Evolutionary conservation across 1,140 invertebrate species (phyloP), one percentile per base, ranked within the genome.

Genomic region (Aporrectodea caliginosa): DNA sequence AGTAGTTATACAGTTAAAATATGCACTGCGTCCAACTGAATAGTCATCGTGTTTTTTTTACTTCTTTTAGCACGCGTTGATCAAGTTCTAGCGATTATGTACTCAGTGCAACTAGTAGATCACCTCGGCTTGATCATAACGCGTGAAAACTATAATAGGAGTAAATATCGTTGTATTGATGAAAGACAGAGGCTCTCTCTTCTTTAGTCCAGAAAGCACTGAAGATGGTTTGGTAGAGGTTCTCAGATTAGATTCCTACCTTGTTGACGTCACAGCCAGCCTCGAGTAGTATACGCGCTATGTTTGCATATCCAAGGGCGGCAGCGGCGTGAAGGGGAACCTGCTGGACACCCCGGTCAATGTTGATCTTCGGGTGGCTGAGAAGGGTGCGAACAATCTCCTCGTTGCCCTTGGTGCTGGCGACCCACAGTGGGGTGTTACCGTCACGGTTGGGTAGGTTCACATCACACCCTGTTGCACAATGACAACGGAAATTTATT

Each of bases 241-340:
- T n/a, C n/a, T n/a, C n/a, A n/a, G n/a, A n/a, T n/a, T n/a, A n/a
- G 35, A 29, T 30, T 35, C 35, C 34, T 43, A 88, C 87, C 85
- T 85, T 82, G 79, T 88, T 85, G 30, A 87, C 82, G 78, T 88
- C 82, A 81, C 83, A 84, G n/a, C 84, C 85, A 32, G 83, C 82
- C 29, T 86, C 81, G 12, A 85, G 81, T 30, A 88, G 82, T 32
- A 83, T 76, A 35, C 84, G 78, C 43, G 84, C 83, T 71, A 85
- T 83, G 74, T 81, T 79, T 1, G 79, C 68, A 72, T 84, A 82
- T 32, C 84, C 84, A 30, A 84, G 81, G 1, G 75, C 74, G 1
- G 84, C 84, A 43, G 87, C 86, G 31, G 83, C 83, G 83, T 86
- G 85, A 35, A 87, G 79, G 1, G 87, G 85, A 14, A 85, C 82